Conservation (phyloP, 2,797 vertebrate genomes). For the Pangasius macronema region DNA sequence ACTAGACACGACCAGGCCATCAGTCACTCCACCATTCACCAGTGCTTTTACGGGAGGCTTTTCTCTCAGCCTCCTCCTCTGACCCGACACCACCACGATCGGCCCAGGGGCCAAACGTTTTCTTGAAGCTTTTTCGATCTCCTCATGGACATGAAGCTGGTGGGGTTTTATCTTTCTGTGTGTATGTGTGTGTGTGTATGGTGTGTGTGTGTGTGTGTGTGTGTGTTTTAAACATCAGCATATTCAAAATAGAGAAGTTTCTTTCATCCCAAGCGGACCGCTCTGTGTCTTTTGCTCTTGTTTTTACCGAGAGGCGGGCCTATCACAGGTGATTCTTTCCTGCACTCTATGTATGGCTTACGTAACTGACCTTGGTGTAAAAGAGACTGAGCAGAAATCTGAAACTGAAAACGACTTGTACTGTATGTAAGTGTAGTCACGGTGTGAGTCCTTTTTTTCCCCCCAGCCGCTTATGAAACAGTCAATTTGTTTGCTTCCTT, state of each 20-base stretch:
- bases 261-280: slow-evolving; percentile 28
- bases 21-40: slow-evolving; percentile 26
- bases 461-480: slow-evolving; percentile 11
- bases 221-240: slow-evolving; percentile 43
- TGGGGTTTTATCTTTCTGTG: slow-evolving; percentile 44
- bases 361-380: slow-evolving; percentile 40
- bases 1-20: slow-evolving; percentile 32
- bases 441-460: slow-evolving; percentile 5
- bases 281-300: slow-evolving; percentile 52
- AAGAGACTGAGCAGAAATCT: slow-evolving; percentile 46
- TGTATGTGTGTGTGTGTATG: slow-evolving; percentile 28
- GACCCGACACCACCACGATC: slow-evolving; percentile 10
- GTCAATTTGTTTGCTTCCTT: slow-evolving; percentile 43
- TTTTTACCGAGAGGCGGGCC: slow-evolving; percentile 64
- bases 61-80: slow-evolving; percentile 6
- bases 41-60: slow-evolving; percentile 22
- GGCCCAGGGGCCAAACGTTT: slow-evolving; percentile 44
- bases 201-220: slow-evolving; percentile 44
- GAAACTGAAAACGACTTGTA: slow-evolving; percentile 59
- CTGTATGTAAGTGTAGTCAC: slow-evolving; percentile 66
- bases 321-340: slow-evolving; percentile 58
- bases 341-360: slow-evolving; percentile 63
- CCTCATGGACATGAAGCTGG: slow-evolving; percentile 35
- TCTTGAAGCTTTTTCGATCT: slow-evolving; percentile 46
- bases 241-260: slow-evolving; percentile 41